These are phyloP conservation scores for Campoletis raptor DNA, from an alignment of 2,888 invertebrate species.

Conservation along the genomic window DNA sequence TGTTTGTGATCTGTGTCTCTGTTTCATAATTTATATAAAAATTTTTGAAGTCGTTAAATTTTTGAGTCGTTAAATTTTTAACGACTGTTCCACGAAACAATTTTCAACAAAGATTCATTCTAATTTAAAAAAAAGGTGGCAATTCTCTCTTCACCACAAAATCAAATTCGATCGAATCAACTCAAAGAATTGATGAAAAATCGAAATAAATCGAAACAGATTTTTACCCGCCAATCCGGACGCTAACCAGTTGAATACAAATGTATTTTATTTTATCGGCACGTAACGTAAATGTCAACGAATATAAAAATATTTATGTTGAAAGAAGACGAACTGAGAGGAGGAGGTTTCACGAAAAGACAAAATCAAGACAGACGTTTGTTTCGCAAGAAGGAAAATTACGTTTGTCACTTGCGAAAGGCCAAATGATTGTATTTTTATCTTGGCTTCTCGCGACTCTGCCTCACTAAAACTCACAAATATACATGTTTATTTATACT, in stretches of 20 bases:
- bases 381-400: conserved; percentile 67
- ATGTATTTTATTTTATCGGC: neutral
- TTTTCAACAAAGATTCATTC: neutral
- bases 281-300: neutral
- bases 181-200: neutral
- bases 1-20: too few species aligned
- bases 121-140: neutral
- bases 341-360: neutral
- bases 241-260: neutral
- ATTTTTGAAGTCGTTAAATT: too few species aligned
- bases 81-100: neutral
- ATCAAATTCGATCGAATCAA: neutral
- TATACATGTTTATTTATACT: neutral
- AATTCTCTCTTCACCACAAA: neutral
- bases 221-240: neutral
- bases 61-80: too few species aligned
- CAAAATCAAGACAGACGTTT: conserved; percentile 51
- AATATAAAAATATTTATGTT: neutral
- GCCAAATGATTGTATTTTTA: conserved; percentile 79
- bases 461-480: conserved; percentile 51
- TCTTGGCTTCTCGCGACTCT: conserved; percentile 73
- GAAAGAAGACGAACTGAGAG: neutral
- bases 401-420: conserved; percentile 74
- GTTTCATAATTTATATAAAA: too few species aligned
- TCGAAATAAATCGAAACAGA: neutral